phyloP scores from a whole-genome alignment of 2,113 vertebrate genomes.

The Nannospalax galili region DNA sequence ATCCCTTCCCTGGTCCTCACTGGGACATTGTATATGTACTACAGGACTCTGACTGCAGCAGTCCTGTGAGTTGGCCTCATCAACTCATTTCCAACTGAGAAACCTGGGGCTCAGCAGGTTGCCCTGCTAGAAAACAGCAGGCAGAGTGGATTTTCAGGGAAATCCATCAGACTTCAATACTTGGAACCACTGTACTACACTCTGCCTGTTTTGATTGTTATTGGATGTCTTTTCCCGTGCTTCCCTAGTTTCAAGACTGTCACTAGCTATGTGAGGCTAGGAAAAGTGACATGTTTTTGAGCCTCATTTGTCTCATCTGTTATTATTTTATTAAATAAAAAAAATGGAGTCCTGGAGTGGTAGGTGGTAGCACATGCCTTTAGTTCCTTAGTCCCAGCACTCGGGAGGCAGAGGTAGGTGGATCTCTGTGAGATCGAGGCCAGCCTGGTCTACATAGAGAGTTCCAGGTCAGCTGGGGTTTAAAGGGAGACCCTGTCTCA shows the following conservation, averaged over 20 bases:
- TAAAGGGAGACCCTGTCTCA: no score
- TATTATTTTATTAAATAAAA: not conserved
- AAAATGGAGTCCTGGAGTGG: no score
- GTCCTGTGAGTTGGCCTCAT: not conserved
- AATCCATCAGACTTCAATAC: not conserved
- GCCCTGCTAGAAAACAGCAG: not conserved
- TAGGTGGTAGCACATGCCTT: no score
- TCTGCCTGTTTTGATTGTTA: not conserved
- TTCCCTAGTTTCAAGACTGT: not conserved
- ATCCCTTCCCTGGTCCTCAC: not conserved
- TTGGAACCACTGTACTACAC: no score
- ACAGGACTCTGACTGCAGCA: not conserved
- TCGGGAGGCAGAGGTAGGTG: no score
- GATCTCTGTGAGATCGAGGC: no score
- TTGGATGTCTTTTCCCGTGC: not conserved
- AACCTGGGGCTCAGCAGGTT: not conserved
- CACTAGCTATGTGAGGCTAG: not conserved
- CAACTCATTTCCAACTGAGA: constrained; percentile 1
- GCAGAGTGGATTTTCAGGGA: not conserved
- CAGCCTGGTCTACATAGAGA: no score
- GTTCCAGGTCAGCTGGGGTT: no score
- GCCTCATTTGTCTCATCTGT: constrained; percentile 43
- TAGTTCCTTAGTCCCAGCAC: no score
- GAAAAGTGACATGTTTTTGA: constrained; percentile 44
- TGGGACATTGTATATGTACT: not conserved